These are phyloP conservation scores for Anoplopoma fimbria DNA, from an alignment of 2,113 vertebrate genomes.

Conservation along the genomic window DNA sequence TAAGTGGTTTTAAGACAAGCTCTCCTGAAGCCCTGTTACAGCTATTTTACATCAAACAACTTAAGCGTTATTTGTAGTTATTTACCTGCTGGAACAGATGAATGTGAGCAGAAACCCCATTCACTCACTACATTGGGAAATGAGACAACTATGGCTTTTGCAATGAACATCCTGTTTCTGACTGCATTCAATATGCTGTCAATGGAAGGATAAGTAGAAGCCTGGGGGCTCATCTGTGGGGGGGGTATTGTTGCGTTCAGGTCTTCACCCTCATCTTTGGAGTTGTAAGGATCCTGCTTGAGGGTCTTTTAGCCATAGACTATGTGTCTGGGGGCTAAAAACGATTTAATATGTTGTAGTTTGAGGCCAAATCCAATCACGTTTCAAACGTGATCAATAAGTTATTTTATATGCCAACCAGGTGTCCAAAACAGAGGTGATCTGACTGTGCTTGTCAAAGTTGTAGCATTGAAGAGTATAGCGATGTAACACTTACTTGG, in stretches of 20 bases:
- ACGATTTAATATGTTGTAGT: conserved; percentile 23
- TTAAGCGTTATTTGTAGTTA: conserved; percentile 1
- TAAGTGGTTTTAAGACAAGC: background rate
- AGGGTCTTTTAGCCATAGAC: conserved; percentile 10
- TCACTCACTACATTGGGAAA: background rate
- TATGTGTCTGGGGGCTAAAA: background rate
- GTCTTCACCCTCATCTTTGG: conserved; percentile 14
- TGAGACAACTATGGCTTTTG: background rate
- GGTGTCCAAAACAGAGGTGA: background rate
- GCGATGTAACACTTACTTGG: background rate
- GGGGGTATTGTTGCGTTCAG: conserved; percentile 11
- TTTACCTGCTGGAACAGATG: background rate
- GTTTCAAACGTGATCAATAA: conserved; percentile 32
- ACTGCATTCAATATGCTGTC: conserved; percentile 12
- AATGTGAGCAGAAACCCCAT: background rate
- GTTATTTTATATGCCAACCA: conserved; percentile 12
- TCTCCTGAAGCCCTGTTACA: background rate
- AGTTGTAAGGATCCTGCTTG: conserved; percentile 26
- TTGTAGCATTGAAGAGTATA: background rate
- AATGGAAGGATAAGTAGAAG: conserved; percentile 4
- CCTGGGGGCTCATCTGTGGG: background rate
- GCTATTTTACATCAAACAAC: conserved; percentile 3
- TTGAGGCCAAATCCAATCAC: conserved; percentile 22
- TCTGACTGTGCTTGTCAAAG: background rate
- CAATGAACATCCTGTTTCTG: conserved; percentile 7